These are phyloP conservation scores for Dryomyza anilis DNA, from an alignment of 2,888 invertebrate species.

Conservation along the genomic window DNA sequence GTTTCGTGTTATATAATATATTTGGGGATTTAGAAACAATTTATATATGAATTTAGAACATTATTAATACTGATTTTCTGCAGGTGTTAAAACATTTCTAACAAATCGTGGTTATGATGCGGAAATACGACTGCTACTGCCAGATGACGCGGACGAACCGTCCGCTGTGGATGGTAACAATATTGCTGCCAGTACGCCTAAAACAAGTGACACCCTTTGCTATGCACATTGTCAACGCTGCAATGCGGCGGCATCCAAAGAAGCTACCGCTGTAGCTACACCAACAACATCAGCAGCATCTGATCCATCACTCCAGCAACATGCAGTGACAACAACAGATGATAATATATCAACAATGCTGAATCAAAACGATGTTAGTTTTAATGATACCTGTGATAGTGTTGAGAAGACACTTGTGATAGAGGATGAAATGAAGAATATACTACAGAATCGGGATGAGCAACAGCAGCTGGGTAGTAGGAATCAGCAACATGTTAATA, in stretches of 20 bases:
- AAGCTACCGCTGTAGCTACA: not conserved
- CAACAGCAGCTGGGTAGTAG: not conserved
- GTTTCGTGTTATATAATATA: too few relatives aligned
- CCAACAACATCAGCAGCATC: not conserved
- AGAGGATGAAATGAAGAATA: not conserved
- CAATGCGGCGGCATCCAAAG: constrained; percentile 26
- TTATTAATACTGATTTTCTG: not conserved
- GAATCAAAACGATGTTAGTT: not conserved
- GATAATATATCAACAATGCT: too few relatives aligned
- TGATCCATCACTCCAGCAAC: too few relatives aligned
- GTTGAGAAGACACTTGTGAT: constrained; percentile 23
- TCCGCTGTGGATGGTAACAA: constrained; percentile 21
- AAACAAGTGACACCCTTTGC: constrained; percentile 39
- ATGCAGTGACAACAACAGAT: not conserved
- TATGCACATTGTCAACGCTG: constrained; percentile 49
- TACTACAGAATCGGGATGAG: not conserved
- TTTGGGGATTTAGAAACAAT: too few relatives aligned
- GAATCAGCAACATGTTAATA: not conserved
- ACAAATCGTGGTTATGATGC: constrained; percentile 70
- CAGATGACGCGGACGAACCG: constrained; percentile 29
- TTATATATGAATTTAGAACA: not conserved
- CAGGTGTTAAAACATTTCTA: constrained; percentile 68
- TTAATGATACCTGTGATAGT: constrained; percentile 21
- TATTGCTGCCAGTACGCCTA: constrained; percentile 7
- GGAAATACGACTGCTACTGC: constrained; percentile 64